phyloP scores from a whole-genome alignment of 2,113 vertebrate genomes.

The Psettodes erumei region DNA sequence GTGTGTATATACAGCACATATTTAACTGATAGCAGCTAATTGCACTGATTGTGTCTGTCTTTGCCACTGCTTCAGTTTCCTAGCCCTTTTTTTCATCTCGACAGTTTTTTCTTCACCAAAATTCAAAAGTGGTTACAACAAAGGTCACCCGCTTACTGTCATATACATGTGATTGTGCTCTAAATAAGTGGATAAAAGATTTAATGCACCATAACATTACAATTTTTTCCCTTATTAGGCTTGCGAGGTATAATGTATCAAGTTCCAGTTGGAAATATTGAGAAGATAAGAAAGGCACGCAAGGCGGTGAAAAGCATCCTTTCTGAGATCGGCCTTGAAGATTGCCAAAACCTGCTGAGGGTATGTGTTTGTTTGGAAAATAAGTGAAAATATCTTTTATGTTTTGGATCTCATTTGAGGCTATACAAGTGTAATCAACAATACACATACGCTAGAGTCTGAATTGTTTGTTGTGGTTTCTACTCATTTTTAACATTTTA shows the following conservation, averaged over 20 bases:
- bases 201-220: not conserved
- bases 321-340: conserved; percentile 80
- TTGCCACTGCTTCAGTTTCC: not conserved
- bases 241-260: conserved; percentile 79
- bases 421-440: not conserved
- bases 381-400: not conserved
- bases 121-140: too few relatives aligned
- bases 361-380: conserved; percentile 44
- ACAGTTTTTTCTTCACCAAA: not conserved
- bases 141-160: too few relatives aligned
- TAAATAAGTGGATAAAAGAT: too few relatives aligned
- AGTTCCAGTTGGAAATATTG: conserved; percentile 78
- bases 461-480: not conserved
- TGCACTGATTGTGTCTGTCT: not conserved
- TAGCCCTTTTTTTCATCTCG: not conserved
- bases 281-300: conserved; percentile 82
- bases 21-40: not conserved
- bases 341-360: conserved; percentile 76
- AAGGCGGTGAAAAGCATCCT: conserved; percentile 81
- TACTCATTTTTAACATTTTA: not conserved
- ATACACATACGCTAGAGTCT: not conserved
- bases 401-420: not conserved
- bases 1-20: not conserved
- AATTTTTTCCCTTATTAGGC: conserved; percentile 4
- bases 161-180: not conserved